These are phyloP conservation scores for Holacanthella duospinosa DNA, from an alignment of 2,888 invertebrate species.

Conservation along the genomic window DNA sequence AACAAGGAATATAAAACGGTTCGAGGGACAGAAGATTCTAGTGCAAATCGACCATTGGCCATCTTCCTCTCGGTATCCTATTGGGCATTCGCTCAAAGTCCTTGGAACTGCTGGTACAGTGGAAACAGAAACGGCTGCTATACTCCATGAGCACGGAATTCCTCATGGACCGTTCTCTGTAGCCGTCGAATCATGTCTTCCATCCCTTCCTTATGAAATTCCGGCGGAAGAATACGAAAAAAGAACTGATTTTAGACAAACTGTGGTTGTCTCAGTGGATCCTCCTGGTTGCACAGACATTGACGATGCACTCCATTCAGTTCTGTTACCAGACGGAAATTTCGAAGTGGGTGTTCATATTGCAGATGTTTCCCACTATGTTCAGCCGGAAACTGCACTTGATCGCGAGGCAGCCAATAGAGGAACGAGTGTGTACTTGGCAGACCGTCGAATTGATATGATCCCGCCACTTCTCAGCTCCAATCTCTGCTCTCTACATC, in stretches of 20 bases:
- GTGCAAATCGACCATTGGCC: constrained; percentile 98
- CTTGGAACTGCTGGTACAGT: constrained; percentile 87
- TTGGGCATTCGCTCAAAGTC: constrained; percentile 89
- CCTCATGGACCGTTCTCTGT: constrained; percentile 93
- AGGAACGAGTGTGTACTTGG: constrained; percentile 92
- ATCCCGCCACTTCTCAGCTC: constrained; percentile 66
- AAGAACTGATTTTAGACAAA: constrained; percentile 70
- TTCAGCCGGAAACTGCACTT: constrained; percentile 79
- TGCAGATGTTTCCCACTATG: constrained; percentile 96
- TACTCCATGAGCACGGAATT: constrained; percentile 90
- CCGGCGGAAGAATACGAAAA: constrained; percentile 65
- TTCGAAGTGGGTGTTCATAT: constrained; percentile 92
- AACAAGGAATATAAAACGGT: constrained; percentile 73
- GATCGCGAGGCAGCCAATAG: constrained; percentile 87
- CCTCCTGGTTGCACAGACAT: constrained; percentile 98
- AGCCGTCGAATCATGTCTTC: constrained; percentile 81
- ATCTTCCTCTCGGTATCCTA: constrained; percentile 77
- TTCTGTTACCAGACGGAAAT: constrained; percentile 56
- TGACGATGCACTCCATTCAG: constrained; percentile 93
- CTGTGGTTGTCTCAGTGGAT: constrained; percentile 89
- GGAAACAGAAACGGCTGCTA: constrained; percentile 91
- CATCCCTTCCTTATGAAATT: constrained; percentile 78
- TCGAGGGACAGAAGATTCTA: constrained; percentile 76
- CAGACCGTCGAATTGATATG: constrained; percentile 86
- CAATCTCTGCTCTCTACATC: constrained; percentile 87